Evolutionary conservation across 1,140 invertebrate genomes (phyloP).

Genomic region (Bombus soroeensis): DNA sequence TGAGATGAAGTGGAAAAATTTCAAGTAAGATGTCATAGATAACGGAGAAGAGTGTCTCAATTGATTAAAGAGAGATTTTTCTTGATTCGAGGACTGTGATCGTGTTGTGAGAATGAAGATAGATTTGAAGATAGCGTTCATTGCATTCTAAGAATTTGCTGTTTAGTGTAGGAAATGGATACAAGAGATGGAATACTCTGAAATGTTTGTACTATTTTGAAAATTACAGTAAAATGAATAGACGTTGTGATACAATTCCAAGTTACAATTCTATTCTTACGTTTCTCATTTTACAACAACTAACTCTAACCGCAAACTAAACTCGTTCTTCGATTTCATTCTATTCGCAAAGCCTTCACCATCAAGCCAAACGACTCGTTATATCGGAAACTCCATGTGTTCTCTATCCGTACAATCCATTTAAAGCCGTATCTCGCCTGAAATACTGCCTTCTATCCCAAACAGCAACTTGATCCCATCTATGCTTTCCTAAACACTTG

Average conservation of each 20-base stretch:
- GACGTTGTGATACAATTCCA: no score
- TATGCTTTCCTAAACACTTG: slow-evolving; percentile 16
- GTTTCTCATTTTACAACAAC: neutral
- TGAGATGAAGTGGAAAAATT: neutral
- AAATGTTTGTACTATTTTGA: no score
- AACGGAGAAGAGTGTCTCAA: neutral
- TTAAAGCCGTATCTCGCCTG: neutral
- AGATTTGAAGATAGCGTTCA: no score
- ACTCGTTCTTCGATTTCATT: neutral
- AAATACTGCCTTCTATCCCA: neutral
- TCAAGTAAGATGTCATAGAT: neutral
- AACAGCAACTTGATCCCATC: neutral
- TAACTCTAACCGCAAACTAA: neutral
- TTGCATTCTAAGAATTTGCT: no score
- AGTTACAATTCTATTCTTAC: neutral
- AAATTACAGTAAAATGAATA: neutral
- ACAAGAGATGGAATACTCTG: no score
- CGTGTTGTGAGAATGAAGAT: no score
- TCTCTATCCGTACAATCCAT: neutral
- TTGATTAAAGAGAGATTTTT: neutral
- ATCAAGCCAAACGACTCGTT: neutral
- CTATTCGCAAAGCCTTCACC: neutral
- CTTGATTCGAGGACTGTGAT: neutral
- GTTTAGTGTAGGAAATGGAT: no score
- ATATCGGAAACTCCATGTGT: no score